These are phyloP conservation scores for Branchinecta lynchi DNA, from an alignment of 1,140 invertebrate genomes.

Conservation along the genomic window DNA sequence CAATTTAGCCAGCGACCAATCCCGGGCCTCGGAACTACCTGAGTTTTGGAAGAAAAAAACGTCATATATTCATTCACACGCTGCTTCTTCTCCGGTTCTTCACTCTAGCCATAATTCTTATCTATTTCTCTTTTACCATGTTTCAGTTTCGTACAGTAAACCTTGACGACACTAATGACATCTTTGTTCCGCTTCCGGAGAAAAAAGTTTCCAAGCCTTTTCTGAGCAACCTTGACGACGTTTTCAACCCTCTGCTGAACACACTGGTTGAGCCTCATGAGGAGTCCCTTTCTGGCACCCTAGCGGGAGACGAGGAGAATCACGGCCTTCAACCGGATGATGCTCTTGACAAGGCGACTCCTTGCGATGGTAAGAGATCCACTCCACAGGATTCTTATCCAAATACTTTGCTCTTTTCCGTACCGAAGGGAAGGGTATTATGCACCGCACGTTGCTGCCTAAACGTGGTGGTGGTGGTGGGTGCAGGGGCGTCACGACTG, in stretches of 20 bases:
- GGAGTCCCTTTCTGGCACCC: background rate
- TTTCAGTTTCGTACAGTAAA: constrained; percentile 1
- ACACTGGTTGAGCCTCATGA: background rate
- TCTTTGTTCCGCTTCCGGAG: background rate
- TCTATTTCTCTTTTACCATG: background rate
- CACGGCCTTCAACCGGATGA: background rate
- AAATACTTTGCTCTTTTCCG: no score
- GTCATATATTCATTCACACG: no score
- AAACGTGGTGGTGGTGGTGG: no score
- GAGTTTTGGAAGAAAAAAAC: no score
- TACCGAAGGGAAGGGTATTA: no score
- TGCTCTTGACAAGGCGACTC: background rate
- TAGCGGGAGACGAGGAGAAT: background rate
- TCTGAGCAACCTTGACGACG: background rate
- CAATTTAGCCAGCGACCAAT: no score
- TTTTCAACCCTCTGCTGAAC: constrained; percentile 3
- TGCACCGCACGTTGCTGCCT: no score
- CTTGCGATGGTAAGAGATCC: background rate
- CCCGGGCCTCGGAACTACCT: no score
- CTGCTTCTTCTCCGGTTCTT: no score
- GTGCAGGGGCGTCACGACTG: no score
- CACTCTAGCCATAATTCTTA: no score
- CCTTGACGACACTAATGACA: background rate
- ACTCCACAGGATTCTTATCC: no score
- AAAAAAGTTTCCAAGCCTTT: background rate